phyloP scores from a whole-genome alignment of 2,797 vertebrate species.

The Enteromius viviparus region DNA sequence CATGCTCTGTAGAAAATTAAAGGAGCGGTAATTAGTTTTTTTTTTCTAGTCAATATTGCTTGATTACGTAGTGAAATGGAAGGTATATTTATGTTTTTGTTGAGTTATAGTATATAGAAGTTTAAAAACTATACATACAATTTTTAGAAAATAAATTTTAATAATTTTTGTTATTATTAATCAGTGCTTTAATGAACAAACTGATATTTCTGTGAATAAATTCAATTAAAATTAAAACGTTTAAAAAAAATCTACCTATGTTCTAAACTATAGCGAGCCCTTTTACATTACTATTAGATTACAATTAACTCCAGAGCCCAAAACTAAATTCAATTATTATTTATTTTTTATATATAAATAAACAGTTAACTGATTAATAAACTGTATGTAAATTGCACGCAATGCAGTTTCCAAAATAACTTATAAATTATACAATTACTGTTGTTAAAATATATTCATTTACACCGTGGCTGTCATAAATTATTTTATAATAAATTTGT shows the following conservation, averaged over 20 bases:
- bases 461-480: neutral
- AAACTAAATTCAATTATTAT: too few species aligned
- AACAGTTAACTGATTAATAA: neutral
- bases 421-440: too few species aligned
- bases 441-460: neutral
- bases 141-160: neutral
- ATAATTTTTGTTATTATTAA: neutral
- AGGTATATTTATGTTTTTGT: conserved; percentile 1
- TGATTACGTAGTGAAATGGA: neutral
- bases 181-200: neutral
- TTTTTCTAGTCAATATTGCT: neutral
- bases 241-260: neutral
- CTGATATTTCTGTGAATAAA: neutral
- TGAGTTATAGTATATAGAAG: neutral
- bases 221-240: neutral
- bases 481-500: neutral
- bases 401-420: neutral
- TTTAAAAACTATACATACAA: neutral
- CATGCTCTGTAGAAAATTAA: neutral
- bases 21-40: neutral
- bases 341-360: neutral
- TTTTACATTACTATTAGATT: neutral
- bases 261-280: neutral
- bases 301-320: too few species aligned
- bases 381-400: neutral